Evolutionary conservation across 2,888 invertebrate genomes (phyloP).

Genomic region (Ectemnius cavifrons): DNA sequence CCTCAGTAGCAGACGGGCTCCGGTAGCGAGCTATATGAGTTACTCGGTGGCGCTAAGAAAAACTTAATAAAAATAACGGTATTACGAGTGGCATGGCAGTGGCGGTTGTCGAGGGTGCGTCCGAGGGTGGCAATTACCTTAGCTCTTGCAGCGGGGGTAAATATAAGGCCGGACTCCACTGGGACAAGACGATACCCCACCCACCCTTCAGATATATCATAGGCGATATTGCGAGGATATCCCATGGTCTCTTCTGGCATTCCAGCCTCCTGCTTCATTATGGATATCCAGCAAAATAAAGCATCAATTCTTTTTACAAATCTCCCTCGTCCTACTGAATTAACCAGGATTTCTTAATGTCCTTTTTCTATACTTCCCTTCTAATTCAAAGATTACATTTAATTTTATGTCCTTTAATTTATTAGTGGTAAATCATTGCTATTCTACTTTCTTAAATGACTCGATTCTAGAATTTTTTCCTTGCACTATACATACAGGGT

Average conservation of each 20-base stretch:
- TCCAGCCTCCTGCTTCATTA: slow-evolving; percentile 23
- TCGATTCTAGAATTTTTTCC: too few relatives aligned
- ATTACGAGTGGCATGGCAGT: slow-evolving; percentile 46
- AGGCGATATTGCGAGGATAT: slow-evolving; percentile 42
- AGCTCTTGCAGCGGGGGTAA: slow-evolving; percentile 45
- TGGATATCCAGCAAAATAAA: slow-evolving; percentile 8
- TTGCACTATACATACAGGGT: too few relatives aligned
- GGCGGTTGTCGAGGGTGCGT: slow-evolving; percentile 16
- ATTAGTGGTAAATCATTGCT: too few relatives aligned
- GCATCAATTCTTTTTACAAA: not conserved
- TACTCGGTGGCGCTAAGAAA: slow-evolving; percentile 45
- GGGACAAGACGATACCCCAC: slow-evolving; percentile 40
- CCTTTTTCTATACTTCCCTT: too few relatives aligned
- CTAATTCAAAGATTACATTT: too few relatives aligned
- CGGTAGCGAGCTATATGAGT: slow-evolving; percentile 42
- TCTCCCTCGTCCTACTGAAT: too few relatives aligned
- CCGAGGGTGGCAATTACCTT: slow-evolving; percentile 59
- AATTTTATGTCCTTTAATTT: too few relatives aligned
- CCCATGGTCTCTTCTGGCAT: slow-evolving; percentile 7
- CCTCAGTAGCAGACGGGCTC: slow-evolving; percentile 42
- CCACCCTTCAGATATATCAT: slow-evolving; percentile 43
- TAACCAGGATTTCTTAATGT: too few relatives aligned
- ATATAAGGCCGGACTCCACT: slow-evolving; percentile 47
- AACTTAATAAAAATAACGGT: slow-evolving; percentile 67
- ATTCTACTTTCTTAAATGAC: too few relatives aligned